Evolutionary conservation across 2,888 invertebrate species (phyloP), one percentile per base, ranked within the genome.

Genomic region (Zhuqinia jingwanae): DNA sequence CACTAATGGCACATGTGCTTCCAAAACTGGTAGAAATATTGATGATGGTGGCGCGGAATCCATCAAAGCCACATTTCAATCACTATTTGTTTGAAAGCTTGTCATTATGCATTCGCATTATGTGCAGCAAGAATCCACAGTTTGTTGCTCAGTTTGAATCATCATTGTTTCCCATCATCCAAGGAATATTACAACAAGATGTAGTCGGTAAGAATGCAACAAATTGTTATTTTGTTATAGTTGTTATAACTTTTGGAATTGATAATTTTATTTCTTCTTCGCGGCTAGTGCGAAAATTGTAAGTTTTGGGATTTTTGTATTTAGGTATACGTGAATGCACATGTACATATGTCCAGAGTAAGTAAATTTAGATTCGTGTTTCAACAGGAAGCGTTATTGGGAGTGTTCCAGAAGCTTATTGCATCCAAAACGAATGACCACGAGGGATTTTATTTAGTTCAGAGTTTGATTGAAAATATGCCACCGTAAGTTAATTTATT

Each of bases 61-160:
- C 99, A 0, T 97, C 97, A 91, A 97, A 98, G 91, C 99, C 99
- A 0, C 97, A 98, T 92, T 99, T 99, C 93, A 99, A 99, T 93
- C 99, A 99, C 92, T 99, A 97, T 93, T 94, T 99, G 50, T 99
- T 99, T 92, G 99, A 99, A 93, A 96, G 97, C 0, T 93, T 99
- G 56, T 97, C 98, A 30, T 93, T 99, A 63, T 95, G 96, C 2
- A 96, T 97, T n/a, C 96, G 96, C 91, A 95, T 97, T 92, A 97
- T 97, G 22, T 98, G 98, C 91, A 96, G 95, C 92, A 94, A 95
- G 0, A 96, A 96, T 92, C 95, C 96, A 0, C 93, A 93, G 58
- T 96, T 97, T 13, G 96, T 98, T 11, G 93, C 95, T 11, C 96
- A 96, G 0, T 99, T 99, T 93, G 98, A 99, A 93, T 95, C 96